Percentiles rank a stretch among this genome's conserved stretches.
Evolutionary conservation across 2,888 invertebrate genomes (phyloP).

Genomic region (Melieria crassipennis): DNA sequence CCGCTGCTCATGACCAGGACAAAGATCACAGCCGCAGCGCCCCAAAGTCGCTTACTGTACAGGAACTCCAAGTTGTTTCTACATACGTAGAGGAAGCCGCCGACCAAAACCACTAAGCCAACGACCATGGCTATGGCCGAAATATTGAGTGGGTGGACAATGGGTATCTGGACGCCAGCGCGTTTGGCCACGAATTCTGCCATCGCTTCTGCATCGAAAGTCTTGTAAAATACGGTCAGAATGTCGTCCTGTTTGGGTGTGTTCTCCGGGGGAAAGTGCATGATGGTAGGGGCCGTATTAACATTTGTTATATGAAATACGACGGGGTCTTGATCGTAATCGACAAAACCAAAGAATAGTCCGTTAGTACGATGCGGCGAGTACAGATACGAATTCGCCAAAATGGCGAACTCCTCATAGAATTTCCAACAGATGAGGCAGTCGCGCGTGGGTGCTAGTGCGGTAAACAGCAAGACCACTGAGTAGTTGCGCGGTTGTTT

Average conservation of each 20-base stretch:
- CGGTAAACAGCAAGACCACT: constrained; percentile 81
- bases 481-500: constrained; percentile 94
- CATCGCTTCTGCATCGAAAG: constrained; percentile 95
- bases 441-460: constrained; percentile 89
- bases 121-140: constrained; percentile 91
- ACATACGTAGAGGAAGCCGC: constrained; percentile 90
- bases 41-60: constrained; percentile 98
- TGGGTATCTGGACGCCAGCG: constrained; percentile 92
- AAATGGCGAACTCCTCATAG: constrained; percentile 92
- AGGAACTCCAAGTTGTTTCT: constrained; percentile 97
- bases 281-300: constrained; percentile 97
- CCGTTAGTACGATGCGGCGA: constrained; percentile 87
- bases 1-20: constrained; percentile 98
- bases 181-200: constrained; percentile 96
- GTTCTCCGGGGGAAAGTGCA: constrained; percentile 98
- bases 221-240: constrained; percentile 95
- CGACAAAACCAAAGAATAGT: constrained; percentile 96
- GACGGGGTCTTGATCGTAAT: constrained; percentile 98
- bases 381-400: constrained; percentile 95
- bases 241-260: constrained; percentile 92
- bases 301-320: constrained; percentile 93
- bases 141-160: constrained; percentile 98
- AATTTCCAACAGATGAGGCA: constrained; percentile 97
- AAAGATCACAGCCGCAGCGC: constrained; percentile 86
- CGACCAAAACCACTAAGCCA: constrained; percentile 85